phyloP scores from a whole-genome alignment of 2,888 invertebrate species.

The Escarpia spicata region DNA sequence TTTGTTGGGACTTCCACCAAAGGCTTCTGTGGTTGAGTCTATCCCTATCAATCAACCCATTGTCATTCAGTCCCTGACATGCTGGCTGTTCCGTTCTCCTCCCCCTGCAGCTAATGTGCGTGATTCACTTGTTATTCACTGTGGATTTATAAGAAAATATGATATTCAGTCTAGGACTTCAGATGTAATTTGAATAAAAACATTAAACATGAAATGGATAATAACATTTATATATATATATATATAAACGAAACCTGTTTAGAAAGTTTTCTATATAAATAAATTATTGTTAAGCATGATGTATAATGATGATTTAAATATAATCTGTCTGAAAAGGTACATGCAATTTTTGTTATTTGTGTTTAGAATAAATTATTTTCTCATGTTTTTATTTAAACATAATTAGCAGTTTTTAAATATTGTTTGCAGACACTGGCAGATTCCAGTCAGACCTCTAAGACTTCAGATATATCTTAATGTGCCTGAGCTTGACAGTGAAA shows the following conservation, averaged over 20 bases:
- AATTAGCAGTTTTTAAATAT: neutral
- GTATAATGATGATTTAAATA: too few species aligned
- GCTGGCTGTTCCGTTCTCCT: constrained; percentile 1
- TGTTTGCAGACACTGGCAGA: neutral
- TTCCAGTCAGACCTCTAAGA: neutral
- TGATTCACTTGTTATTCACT: neutral
- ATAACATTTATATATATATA: neutral
- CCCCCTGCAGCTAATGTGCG: neutral
- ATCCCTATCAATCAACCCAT: constrained; percentile 1
- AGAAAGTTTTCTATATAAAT: neutral
- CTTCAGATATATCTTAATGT: neutral
- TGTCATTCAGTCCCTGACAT: neutral
- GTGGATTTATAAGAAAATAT: neutral
- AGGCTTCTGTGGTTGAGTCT: neutral
- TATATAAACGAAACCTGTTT: neutral
- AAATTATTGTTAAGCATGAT: neutral
- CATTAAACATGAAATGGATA: neutral
- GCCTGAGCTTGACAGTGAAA: neutral
- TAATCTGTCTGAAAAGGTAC: neutral
- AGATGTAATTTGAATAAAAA: neutral
- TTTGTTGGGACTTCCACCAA: constrained; percentile 16
- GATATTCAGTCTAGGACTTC: neutral
- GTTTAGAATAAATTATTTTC: neutral
- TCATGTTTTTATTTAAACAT: neutral
- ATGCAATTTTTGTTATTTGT: neutral